These are phyloP conservation scores for Dendropsophus ebraccatus DNA, from an alignment of 2,113 vertebrate species.

Conservation along the genomic window DNA sequence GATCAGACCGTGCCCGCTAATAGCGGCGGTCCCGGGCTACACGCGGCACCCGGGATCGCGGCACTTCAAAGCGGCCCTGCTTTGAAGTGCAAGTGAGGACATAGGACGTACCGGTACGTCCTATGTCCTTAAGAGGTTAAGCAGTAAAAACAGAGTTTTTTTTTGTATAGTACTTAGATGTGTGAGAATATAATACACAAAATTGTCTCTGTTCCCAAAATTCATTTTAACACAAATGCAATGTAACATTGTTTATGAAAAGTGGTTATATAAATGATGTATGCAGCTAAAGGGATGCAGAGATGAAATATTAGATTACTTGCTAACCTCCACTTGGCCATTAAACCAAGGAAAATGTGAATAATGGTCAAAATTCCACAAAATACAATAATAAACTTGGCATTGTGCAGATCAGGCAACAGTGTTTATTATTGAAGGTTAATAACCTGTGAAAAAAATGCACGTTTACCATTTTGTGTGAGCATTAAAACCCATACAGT, in stretches of 20 bases:
- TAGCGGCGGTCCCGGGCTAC: too few species aligned
- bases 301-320: conserved; percentile 18
- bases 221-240: not conserved
- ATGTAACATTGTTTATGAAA: not conserved
- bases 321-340: not conserved
- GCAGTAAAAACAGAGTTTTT: not conserved
- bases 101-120: too few species aligned
- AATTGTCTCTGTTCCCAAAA: not conserved
- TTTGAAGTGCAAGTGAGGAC: too few species aligned
- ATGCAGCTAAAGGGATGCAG: not conserved
- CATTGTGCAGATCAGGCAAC: not conserved
- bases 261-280: conserved; percentile 1
- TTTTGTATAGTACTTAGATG: not conserved
- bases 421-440: not conserved
- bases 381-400: conserved; percentile 19
- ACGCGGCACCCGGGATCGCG: too few species aligned
- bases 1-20: too few species aligned
- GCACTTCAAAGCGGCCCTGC: too few species aligned
- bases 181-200: not conserved
- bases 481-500: not conserved
- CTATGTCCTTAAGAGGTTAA: too few species aligned
- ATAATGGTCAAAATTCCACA: not conserved
- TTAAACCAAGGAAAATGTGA: not conserved
- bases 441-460: not conserved
- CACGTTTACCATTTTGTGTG: not conserved